Conservation (phyloP, 1,140 invertebrate genomes). For the Papilio helenus region DNA sequence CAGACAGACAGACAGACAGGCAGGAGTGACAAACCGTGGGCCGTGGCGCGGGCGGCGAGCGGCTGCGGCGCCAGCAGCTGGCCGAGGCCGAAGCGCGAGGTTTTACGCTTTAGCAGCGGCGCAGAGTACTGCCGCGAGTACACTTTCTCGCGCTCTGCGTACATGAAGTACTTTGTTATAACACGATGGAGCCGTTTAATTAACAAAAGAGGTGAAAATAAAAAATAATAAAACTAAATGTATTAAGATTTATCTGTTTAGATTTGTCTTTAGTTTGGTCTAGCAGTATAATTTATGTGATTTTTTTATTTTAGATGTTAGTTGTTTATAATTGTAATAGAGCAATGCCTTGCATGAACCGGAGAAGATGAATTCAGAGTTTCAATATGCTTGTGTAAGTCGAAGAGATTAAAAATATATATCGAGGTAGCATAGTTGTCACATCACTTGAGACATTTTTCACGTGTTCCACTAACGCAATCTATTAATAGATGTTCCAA, state of each 20-base stretch:
- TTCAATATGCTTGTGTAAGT: too few species aligned
- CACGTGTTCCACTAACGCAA: too few species aligned
- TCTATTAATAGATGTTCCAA: too few species aligned
- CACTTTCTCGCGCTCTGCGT: constrained; percentile 93
- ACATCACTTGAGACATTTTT: too few species aligned
- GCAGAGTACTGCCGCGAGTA: constrained; percentile 95
- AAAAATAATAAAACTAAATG: not conserved
- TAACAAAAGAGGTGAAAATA: not conserved
- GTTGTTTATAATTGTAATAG: not conserved
- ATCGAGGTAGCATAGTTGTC: too few species aligned
- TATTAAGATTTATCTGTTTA: not conserved
- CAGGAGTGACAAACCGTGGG: constrained; percentile 52
- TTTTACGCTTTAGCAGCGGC: constrained; percentile 95
- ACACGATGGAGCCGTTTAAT: not conserved
- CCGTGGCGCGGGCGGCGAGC: constrained; percentile 58
- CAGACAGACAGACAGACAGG: not conserved
- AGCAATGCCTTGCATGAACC: not conserved
- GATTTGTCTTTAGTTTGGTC: not conserved
- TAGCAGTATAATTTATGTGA: not conserved
- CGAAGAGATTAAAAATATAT: too few species aligned
- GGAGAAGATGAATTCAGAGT: not conserved
- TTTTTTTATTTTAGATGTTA: not conserved
- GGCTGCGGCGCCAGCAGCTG: constrained; percentile 87
- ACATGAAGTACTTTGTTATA: constrained; percentile 25
- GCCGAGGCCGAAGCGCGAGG: constrained; percentile 94